Conservation (phyloP, 2,888 invertebrate species). For the Drosophila macrospina region DNA sequence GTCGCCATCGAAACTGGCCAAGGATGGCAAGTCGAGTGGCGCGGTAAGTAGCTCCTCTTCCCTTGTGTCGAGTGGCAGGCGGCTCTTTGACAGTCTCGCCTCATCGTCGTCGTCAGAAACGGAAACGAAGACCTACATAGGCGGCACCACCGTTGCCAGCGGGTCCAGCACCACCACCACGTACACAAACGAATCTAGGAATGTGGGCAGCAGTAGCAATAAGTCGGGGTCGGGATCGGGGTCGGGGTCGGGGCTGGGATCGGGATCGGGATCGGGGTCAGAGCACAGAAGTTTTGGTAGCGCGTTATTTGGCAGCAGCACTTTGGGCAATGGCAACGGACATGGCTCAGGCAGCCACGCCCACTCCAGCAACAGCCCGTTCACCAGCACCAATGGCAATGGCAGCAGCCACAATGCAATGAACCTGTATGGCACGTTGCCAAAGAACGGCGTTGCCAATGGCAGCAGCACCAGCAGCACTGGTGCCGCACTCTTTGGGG, state of each 20-base stretch:
- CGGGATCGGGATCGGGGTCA: constrained; percentile 79
- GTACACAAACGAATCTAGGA: constrained; percentile 83
- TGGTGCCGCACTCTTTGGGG: constrained; percentile 56
- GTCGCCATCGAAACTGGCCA: constrained; percentile 80
- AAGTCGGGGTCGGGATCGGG: constrained; percentile 75
- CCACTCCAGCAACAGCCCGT: constrained; percentile 68
- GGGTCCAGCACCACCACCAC: constrained; percentile 68
- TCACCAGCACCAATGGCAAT: constrained; percentile 71
- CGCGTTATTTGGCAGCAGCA: constrained; percentile 75
- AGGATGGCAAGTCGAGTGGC: constrained; percentile 55
- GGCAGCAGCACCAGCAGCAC: constrained; percentile 49
- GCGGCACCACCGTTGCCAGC: constrained; percentile 70
- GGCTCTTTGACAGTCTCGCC: constrained; percentile 82
- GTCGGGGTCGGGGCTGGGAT: too few relatives aligned
- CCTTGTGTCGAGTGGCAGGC: constrained; percentile 79
- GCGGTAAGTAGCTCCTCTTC: constrained; percentile 70
- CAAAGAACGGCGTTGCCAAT: constrained; percentile 77
- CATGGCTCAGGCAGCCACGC: constrained; percentile 37
- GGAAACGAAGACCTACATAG: constrained; percentile 74
- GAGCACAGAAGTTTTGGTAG: constrained; percentile 80
- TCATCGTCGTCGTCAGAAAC: constrained; percentile 76
- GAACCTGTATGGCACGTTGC: constrained; percentile 84
- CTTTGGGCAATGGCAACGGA: constrained; percentile 68
- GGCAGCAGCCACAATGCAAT: constrained; percentile 78
- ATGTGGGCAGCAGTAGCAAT: constrained; percentile 78